These are phyloP conservation scores for Rugalucina vietnamica DNA, from an alignment of 2,888 invertebrate species.

Conservation along the genomic window DNA sequence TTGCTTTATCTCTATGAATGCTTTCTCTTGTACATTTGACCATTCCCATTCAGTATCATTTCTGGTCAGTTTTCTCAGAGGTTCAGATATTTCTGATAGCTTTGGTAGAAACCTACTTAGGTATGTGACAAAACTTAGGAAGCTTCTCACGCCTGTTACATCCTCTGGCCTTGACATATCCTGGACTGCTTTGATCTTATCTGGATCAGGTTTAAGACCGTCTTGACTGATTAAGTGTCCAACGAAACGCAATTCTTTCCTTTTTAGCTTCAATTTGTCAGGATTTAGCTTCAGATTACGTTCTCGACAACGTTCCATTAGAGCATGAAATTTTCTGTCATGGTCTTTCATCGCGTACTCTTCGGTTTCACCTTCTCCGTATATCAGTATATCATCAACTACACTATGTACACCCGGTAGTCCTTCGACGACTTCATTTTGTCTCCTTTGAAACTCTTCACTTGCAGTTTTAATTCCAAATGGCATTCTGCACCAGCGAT, in stretches of 20 bases:
- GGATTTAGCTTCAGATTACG: constrained; percentile 37
- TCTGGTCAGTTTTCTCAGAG: constrained; percentile 49
- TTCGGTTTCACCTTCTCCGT: constrained; percentile 44
- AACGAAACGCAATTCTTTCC: constrained; percentile 48
- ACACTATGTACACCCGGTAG: constrained; percentile 54
- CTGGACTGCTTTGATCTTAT: background rate
- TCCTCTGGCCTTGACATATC: background rate
- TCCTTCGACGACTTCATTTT: constrained; percentile 57
- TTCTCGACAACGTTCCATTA: constrained; percentile 48
- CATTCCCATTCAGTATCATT: constrained; percentile 49
- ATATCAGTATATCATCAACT: constrained; percentile 63
- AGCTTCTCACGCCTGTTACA: background rate
- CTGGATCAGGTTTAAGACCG: constrained; percentile 33
- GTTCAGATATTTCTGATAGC: constrained; percentile 53
- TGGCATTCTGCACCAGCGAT: constrained; percentile 60
- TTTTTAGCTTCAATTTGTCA: constrained; percentile 49
- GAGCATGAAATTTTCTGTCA: constrained; percentile 39
- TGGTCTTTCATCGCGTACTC: constrained; percentile 51
- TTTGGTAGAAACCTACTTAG: background rate
- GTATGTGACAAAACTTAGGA: background rate
- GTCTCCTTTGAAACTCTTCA: constrained; percentile 59
- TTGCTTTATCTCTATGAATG: constrained; percentile 32
- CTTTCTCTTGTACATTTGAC: constrained; percentile 34
- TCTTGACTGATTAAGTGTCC: constrained; percentile 54
- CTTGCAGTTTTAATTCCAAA: constrained; percentile 59